phyloP scores from a whole-genome alignment of 2,888 invertebrate species.

The Ochropleura leucogaster region DNA sequence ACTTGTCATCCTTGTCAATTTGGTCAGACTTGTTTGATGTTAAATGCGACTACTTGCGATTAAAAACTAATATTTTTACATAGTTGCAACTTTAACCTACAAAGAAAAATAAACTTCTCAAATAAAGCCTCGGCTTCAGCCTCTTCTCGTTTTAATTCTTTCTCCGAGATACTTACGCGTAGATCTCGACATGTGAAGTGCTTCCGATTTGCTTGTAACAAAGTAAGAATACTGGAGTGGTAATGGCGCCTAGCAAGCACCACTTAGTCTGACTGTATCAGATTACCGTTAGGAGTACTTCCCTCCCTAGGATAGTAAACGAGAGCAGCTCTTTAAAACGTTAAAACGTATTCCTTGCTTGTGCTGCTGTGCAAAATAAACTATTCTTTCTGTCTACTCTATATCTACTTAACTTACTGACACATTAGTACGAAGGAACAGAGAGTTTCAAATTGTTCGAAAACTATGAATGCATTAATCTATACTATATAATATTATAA shows the following conservation, averaged over 20 bases:
- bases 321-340: too few relatives aligned
- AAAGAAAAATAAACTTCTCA: background rate
- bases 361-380: background rate
- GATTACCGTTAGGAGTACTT: constrained; percentile 40
- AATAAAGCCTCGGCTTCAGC: background rate
- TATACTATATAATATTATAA: too few relatives aligned
- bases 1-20: background rate
- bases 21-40: too few relatives aligned
- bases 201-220: constrained; percentile 22
- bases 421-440: too few relatives aligned
- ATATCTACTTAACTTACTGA: too few relatives aligned
- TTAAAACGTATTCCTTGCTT: background rate
- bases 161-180: constrained; percentile 2
- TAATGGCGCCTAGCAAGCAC: constrained; percentile 24
- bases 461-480: too few relatives aligned
- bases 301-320: background rate
- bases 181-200: constrained; percentile 4
- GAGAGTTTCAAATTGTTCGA: too few relatives aligned
- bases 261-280: constrained; percentile 29
- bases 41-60: too few relatives aligned
- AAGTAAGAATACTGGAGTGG: constrained; percentile 17
- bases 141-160: background rate
- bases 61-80: background rate
- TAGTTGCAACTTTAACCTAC: background rate
- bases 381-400: background rate